These are phyloP conservation scores for Aethina tumida DNA, from an alignment of 1,140 invertebrate genomes.

Conservation along the genomic window DNA sequence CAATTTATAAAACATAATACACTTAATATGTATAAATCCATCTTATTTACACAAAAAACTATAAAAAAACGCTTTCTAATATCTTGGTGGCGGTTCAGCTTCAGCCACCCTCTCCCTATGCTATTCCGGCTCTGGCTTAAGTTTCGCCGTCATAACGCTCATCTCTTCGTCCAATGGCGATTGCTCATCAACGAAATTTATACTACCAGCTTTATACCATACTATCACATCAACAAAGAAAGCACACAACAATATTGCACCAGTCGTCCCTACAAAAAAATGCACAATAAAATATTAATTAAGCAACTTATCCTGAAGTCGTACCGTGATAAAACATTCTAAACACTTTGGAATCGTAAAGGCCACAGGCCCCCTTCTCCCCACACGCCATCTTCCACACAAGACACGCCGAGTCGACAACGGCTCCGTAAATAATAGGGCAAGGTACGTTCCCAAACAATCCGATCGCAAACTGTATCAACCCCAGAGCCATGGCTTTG, in stretches of 20 bases:
- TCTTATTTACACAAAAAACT: too few species aligned
- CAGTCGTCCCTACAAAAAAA: slow-evolving; percentile 51
- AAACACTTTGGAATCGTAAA: slow-evolving; percentile 76
- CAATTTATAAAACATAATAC: too few species aligned
- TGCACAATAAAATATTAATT: background rate
- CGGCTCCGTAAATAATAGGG: slow-evolving; percentile 83
- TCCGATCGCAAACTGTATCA: slow-evolving; percentile 88
- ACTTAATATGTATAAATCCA: too few species aligned
- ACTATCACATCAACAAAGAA: slow-evolving; percentile 62
- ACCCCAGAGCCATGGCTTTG: slow-evolving; percentile 87
- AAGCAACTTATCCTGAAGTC: slow-evolving; percentile 14
- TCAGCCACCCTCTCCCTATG: slow-evolving; percentile 7
- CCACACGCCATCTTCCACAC: slow-evolving; percentile 78
- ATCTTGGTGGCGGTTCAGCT: slow-evolving; percentile 10
- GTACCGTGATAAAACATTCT: slow-evolving; percentile 78
- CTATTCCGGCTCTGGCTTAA: slow-evolving; percentile 14
- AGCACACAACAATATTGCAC: slow-evolving; percentile 54
- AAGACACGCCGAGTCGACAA: slow-evolving; percentile 83
- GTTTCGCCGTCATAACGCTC: slow-evolving; percentile 30
- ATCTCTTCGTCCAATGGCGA: slow-evolving; percentile 35
- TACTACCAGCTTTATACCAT: slow-evolving; percentile 61
- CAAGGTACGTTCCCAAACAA: slow-evolving; percentile 89
- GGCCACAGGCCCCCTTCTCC: slow-evolving; percentile 67
- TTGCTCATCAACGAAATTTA: slow-evolving; percentile 54
- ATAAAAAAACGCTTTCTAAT: too few species aligned